Evolutionary conservation across 1,140 invertebrate genomes (phyloP).

Genomic region (Nylanderia fulva): DNA sequence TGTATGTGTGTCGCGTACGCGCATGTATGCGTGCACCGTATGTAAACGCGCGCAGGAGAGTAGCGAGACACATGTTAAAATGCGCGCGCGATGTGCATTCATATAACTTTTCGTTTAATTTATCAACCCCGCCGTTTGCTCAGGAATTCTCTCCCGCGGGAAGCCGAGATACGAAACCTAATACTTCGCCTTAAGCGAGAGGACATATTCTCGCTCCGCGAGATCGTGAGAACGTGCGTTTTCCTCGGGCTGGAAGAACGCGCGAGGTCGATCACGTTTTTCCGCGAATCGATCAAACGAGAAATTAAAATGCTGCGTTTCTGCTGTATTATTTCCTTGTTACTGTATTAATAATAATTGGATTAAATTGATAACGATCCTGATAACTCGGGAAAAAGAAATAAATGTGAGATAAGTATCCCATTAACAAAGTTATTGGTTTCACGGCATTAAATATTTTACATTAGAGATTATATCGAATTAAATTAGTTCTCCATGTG

Average conservation of each 20-base stretch:
- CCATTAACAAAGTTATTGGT: not conserved
- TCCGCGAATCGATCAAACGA: not conserved
- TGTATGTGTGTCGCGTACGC: not conserved
- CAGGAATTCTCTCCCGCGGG: constrained; percentile 47
- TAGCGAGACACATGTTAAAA: not conserved
- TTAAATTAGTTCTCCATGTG: not conserved
- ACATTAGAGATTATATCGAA: not conserved
- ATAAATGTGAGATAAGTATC: not conserved
- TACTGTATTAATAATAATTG: not conserved
- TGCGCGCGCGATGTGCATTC: not conserved
- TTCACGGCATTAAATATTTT: constrained; percentile 2
- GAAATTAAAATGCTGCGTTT: not conserved
- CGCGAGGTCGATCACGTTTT: constrained; percentile 9
- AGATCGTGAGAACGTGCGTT: constrained; percentile 65
- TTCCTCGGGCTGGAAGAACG: not conserved
- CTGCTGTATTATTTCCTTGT: not conserved
- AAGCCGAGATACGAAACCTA: constrained; percentile 60
- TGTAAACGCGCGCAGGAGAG: not conserved
- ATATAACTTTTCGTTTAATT: constrained; percentile 67
- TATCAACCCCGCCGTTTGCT: constrained; percentile 49
- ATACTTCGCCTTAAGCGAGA: constrained; percentile 50
- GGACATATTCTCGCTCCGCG: constrained; percentile 22
- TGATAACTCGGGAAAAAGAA: not conserved
- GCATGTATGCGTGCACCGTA: not conserved
- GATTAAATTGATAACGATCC: not conserved